phyloP scores from a whole-genome alignment of 2,888 invertebrate species.

The Sepioteuthis lessoniana region DNA sequence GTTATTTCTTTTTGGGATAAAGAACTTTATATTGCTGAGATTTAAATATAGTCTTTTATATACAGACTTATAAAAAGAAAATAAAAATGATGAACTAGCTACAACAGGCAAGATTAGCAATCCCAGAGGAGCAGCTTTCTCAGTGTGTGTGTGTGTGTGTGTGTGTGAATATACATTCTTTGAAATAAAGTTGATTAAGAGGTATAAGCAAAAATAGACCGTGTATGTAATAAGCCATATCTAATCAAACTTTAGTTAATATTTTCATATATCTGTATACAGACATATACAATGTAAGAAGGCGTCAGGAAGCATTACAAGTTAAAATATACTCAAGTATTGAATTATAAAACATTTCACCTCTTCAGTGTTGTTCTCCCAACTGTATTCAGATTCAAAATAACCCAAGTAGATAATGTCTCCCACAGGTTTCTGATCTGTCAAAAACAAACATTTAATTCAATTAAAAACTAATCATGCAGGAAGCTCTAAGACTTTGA shows the following conservation, averaged over 20 bases:
- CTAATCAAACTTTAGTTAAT: no score
- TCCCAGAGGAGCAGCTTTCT: background rate
- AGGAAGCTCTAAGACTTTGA: no score
- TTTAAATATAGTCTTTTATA: background rate
- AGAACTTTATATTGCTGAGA: no score
- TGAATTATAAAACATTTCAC: constrained; percentile 50
- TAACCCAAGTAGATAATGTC: constrained; percentile 70
- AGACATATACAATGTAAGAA: no score
- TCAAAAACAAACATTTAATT: constrained; percentile 51
- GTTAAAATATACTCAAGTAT: no score
- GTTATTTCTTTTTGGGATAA: no score
- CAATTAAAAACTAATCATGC: background rate
- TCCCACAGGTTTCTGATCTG: constrained; percentile 73
- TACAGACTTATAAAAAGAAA: background rate
- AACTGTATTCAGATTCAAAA: constrained; percentile 75
- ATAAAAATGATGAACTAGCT: background rate
- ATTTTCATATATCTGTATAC: no score
- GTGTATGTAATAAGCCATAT: no score
- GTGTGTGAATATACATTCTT: background rate
- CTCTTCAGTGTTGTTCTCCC: constrained; percentile 67
- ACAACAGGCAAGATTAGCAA: background rate
- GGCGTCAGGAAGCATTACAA: no score
- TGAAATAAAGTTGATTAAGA: background rate
- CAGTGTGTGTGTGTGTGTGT: background rate
- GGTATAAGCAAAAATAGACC: no score